A percentile compares a stretch with the other conserved stretches of the same genome.
Conservation (phyloP, 2,888 invertebrate species). For the Amaurobius ferox region DNA sequence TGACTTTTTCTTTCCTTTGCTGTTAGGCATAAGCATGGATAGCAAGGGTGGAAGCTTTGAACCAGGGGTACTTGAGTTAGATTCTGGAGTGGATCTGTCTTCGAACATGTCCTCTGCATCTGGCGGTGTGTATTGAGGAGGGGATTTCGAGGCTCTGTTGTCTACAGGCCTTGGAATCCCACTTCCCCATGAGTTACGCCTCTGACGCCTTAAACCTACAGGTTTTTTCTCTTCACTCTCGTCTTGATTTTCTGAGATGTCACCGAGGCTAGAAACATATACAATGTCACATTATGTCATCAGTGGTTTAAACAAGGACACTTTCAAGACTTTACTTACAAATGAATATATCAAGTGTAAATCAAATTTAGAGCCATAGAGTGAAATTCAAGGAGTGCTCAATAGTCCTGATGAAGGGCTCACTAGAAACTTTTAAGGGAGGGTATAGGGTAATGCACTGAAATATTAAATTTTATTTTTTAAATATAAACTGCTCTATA, state of each 20-base stretch:
- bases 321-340: too few relatives aligned
- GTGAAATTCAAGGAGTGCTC: too few relatives aligned
- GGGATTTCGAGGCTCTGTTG: slow-evolving; percentile 41
- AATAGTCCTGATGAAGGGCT: too few relatives aligned
- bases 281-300: too few relatives aligned
- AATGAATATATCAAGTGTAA: too few relatives aligned
- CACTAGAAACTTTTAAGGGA: too few relatives aligned
- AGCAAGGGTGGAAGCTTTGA: slow-evolving; percentile 64
- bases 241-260: slow-evolving; percentile 64
- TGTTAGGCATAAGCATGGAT: slow-evolving; percentile 66
- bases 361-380: too few relatives aligned
- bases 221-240: slow-evolving; percentile 49
- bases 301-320: too few relatives aligned
- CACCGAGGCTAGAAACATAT: slow-evolving; percentile 31
- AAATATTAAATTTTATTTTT: too few relatives aligned
- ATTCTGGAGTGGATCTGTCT: slow-evolving; percentile 45
- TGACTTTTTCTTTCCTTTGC: slow-evolving; percentile 44
- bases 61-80: slow-evolving; percentile 43
- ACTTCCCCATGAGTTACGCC: slow-evolving; percentile 64
- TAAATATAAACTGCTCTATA: too few relatives aligned
- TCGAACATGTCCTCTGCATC: slow-evolving; percentile 57
- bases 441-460: too few relatives aligned
- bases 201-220: slow-evolving; percentile 31
- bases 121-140: slow-evolving; percentile 37
- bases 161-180: slow-evolving; percentile 67